Conservation (phyloP, 2,888 invertebrate species). For the Diachrysia chrysitis region DNA sequence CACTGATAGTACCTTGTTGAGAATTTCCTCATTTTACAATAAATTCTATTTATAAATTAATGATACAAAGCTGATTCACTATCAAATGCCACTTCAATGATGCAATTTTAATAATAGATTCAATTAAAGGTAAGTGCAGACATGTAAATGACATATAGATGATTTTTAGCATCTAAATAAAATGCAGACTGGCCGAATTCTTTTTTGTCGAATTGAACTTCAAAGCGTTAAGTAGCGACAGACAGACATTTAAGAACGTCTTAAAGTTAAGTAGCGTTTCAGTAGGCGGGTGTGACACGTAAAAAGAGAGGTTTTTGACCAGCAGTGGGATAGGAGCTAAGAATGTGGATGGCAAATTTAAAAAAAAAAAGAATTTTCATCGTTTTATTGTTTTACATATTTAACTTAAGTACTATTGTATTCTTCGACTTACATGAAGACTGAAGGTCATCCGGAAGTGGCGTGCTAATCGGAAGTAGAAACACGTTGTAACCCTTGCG, state of each 20-base stretch:
- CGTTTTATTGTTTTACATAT: not conserved
- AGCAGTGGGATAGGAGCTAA: too few relatives aligned
- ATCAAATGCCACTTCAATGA: not conserved
- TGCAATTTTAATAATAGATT: not conserved
- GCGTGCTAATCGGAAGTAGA: conserved; percentile 59
- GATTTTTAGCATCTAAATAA: not conserved
- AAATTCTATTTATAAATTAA: conserved; percentile 34
- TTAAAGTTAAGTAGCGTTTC: too few relatives aligned
- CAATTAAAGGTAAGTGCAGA: not conserved
- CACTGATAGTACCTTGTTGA: conserved; percentile 40
- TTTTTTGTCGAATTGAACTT: too few relatives aligned
- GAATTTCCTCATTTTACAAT: conserved; percentile 44
- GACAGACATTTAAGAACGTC: too few relatives aligned
- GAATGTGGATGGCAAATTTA: too few relatives aligned
- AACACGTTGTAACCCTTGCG: conserved; percentile 51
- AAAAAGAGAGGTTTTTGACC: too few relatives aligned
- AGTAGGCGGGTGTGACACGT: too few relatives aligned
- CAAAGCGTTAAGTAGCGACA: too few relatives aligned
- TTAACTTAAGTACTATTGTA: not conserved
- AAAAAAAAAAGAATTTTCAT: too few relatives aligned
- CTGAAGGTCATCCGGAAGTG: conserved; percentile 61
- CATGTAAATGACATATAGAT: not conserved
- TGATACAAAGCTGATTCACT: conserved; percentile 25
- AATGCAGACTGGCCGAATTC: not conserved
- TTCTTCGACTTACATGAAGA: conserved; percentile 26